phyloP scores from a whole-genome alignment of 1,140 invertebrate species.

The Drosophila grimshawi region DNA sequence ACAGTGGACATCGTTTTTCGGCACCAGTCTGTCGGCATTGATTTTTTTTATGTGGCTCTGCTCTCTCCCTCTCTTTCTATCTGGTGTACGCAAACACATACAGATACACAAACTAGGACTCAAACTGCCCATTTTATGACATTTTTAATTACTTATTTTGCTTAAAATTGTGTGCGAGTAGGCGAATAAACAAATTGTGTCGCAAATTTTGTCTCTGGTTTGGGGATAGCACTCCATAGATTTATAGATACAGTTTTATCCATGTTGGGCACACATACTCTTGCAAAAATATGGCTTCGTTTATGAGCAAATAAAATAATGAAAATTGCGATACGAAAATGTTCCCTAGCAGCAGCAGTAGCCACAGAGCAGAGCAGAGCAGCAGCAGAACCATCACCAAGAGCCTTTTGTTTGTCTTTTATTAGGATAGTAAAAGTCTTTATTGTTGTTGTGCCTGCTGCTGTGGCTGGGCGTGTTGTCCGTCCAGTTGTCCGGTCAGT shows the following conservation, averaged over 20 bases:
- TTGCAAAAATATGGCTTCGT: constrained; percentile 78
- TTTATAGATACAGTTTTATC: constrained; percentile 27
- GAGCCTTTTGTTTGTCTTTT: constrained; percentile 82
- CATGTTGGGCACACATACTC: constrained; percentile 47
- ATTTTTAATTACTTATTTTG: constrained; percentile 83
- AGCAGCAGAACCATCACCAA: constrained; percentile 48
- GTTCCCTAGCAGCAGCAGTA: constrained; percentile 34
- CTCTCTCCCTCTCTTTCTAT: not conserved
- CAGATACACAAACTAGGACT: constrained; percentile 35
- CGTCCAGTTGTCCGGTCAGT: not conserved
- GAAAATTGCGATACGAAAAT: constrained; percentile 79
- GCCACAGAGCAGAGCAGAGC: constrained; percentile 11
- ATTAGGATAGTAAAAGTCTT: constrained; percentile 82
- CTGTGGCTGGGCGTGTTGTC: constrained; percentile 31
- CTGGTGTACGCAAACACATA: constrained; percentile 35
- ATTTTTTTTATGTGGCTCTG: constrained; percentile 69
- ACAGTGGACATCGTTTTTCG: constrained; percentile 31
- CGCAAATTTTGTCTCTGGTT: constrained; percentile 11
- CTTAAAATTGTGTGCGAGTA: constrained; percentile 69
- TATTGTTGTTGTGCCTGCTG: constrained; percentile 63
- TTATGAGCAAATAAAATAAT: constrained; percentile 84
- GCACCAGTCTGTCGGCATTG: constrained; percentile 76
- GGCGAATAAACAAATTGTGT: constrained; percentile 68
- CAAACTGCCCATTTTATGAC: constrained; percentile 66
- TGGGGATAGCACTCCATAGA: not conserved